Percentiles rank a stretch among this genome's conserved stretches.
These are phyloP conservation scores for Hyles lineata DNA, from an alignment of 2,888 invertebrate species.

Conservation along the genomic window DNA sequence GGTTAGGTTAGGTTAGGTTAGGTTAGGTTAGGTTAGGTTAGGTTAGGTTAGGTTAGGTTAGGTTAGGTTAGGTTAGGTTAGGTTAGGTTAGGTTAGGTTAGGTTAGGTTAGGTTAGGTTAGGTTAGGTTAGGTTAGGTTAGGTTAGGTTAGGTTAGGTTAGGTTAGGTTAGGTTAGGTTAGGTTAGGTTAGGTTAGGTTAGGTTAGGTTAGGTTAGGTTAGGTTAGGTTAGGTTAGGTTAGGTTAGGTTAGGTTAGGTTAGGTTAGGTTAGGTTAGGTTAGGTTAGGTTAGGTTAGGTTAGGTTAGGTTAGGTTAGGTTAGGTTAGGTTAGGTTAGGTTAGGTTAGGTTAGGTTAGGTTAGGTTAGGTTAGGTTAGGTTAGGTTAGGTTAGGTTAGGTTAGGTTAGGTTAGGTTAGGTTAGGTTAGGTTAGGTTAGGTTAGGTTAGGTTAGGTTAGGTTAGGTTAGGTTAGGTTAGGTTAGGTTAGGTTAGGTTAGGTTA, in stretches of 20 bases:
- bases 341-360: too few relatives aligned
- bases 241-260: slow-evolving; percentile 44
- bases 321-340: slow-evolving; percentile 35
- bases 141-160: slow-evolving; percentile 42
- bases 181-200: slow-evolving; percentile 41
- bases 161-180: slow-evolving; percentile 43
- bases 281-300: slow-evolving; percentile 42
- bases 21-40: slow-evolving; percentile 40
- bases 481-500: slow-evolving; percentile 43
- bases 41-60: slow-evolving; percentile 42
- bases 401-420: slow-evolving; percentile 43
- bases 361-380: slow-evolving; percentile 38
- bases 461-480: slow-evolving; percentile 39
- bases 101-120: too few relatives aligned
- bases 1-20: slow-evolving; percentile 44
- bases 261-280: slow-evolving; percentile 40
- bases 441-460: slow-evolving; percentile 41
- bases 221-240: slow-evolving; percentile 40
- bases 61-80: slow-evolving; percentile 41
- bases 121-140: slow-evolving; percentile 41
- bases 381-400: slow-evolving; percentile 42
- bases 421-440: slow-evolving; percentile 43
- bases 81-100: slow-evolving; percentile 32
- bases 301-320: slow-evolving; percentile 42
- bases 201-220: slow-evolving; percentile 41